phyloP scores from a whole-genome alignment of 2,797 vertebrate genomes.

The Chanos chanos region DNA sequence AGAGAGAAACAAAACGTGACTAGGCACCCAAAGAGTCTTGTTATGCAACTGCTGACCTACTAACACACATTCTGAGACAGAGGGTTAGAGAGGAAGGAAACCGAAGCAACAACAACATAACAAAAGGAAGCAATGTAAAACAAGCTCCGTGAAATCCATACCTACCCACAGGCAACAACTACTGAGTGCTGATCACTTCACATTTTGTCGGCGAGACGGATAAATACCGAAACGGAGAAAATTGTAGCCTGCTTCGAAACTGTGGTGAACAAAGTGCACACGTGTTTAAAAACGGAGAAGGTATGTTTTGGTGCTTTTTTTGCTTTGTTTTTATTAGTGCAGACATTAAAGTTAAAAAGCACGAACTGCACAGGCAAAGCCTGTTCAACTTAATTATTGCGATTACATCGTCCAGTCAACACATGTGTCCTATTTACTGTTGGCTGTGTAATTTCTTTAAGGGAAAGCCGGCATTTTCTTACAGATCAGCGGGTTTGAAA shows the following conservation, averaged over 20 bases:
- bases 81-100: slow-evolving; percentile 52
- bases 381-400: too few species aligned
- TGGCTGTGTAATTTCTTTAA: too few species aligned
- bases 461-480: too few species aligned
- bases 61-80: slow-evolving; percentile 77
- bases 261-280: slow-evolving; percentile 33
- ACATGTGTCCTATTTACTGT: too few species aligned
- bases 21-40: slow-evolving; percentile 75
- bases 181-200: slow-evolving; percentile 4
- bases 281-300: slow-evolving; percentile 19
- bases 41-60: slow-evolving; percentile 85
- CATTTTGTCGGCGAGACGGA: slow-evolving; percentile 1
- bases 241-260: not conserved
- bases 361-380: too few species aligned
- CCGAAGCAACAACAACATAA: slow-evolving; percentile 61
- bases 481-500: too few species aligned
- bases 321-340: too few species aligned
- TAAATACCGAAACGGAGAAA: slow-evolving; percentile 30
- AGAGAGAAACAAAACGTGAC: slow-evolving; percentile 75
- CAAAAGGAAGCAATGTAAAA: slow-evolving; percentile 60
- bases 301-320: slow-evolving; percentile 51
- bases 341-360: too few species aligned
- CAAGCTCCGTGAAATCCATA: slow-evolving; percentile 54
- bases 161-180: slow-evolving; percentile 41
- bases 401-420: too few species aligned